Percentiles rank a stretch among this genome's conserved stretches.
These are phyloP conservation scores for Argynnis bischoffii DNA, from an alignment of 2,888 invertebrate species.

Conservation along the genomic window DNA sequence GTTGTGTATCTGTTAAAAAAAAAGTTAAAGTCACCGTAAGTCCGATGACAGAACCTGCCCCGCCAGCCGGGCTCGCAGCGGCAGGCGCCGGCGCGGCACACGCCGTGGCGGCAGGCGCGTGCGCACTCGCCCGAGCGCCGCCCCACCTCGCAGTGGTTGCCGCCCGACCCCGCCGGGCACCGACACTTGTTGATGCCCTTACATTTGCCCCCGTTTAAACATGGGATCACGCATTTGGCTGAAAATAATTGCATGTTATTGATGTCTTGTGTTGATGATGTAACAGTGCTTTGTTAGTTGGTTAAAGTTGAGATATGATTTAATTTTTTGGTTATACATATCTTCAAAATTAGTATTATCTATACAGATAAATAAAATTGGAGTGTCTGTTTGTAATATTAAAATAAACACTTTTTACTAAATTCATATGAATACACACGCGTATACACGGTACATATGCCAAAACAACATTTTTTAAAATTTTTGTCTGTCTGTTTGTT, in stretches of 20 bases:
- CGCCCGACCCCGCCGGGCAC: conserved; percentile 91
- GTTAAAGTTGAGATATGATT: no score
- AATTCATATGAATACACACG: no score
- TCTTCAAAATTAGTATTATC: no score
- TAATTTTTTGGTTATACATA: no score
- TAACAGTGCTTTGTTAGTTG: no score
- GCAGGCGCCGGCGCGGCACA: conserved; percentile 87
- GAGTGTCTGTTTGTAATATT: no score
- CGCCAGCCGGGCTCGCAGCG: conserved; percentile 92
- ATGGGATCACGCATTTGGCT: conserved; percentile 95
- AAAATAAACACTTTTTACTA: no score
- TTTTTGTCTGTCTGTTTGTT: no score
- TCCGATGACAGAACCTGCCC: conserved; percentile 90
- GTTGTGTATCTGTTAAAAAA: not conserved
- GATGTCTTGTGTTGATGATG: not conserved
- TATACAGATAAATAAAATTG: no score
- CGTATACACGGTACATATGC: no score
- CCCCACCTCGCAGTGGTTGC: conserved; percentile 96
- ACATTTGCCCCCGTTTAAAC: conserved; percentile 94
- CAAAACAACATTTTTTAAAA: no score
- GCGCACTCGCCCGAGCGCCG: conserved; percentile 88
- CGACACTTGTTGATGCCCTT: conserved; percentile 94
- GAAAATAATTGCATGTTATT: conserved; percentile 28
- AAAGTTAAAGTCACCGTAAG: conserved; percentile 69
- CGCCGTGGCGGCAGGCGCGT: conserved; percentile 89